Evolutionary conservation across 2,113 vertebrate genomes (phyloP), one percentile per base, ranked within the genome.

Genomic region (Coryphaenoides rupestris): DNA sequence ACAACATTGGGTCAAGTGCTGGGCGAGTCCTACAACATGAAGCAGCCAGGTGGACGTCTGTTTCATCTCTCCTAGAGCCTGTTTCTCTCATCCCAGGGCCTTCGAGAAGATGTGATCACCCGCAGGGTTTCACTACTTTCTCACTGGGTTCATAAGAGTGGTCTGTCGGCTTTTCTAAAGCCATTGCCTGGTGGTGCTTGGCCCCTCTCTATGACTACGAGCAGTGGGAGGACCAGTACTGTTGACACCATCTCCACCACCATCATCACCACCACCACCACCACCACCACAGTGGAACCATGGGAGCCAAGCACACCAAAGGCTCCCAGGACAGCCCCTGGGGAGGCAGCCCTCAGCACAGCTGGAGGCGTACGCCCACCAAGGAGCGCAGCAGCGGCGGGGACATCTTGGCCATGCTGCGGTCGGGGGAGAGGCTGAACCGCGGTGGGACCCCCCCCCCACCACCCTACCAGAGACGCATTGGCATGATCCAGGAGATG

Each of bases 401-500:
- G 33, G 95, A 97, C 80, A 89, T 95, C 81, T 82, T 95, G 78
- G 77, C 95, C 56, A 91, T 95, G 90, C 84, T 92, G 63, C 94
- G 91, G 84, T 92, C 95, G 3, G 90, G 95, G 19, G 95, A 97
- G 75, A 91, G 93, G 83, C 90, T 95, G 22, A 89, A 84, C 55
- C 92, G 88, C 45, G 83, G 89, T 0, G 90, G 87, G 40, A 79
- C 89, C 22, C 89, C 33, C 23, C 89, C 33, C 23, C 89, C 92
- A 19, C 91, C 96, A 46, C 96, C 95, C 4, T 98, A 99, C 84
- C 96, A 95, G 83, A 89, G 93, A 23, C 91, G 95, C 7, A 92
- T 98, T 50, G 77, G 92, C 70, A 95, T 98, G 92, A 95, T 98
- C 83, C 95, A 98, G 89, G 96, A 98, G 80, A 93, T 98, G 94